phyloP scores from a whole-genome alignment of 2,113 vertebrate species.

The Reinhardtius hippoglossoides region DNA sequence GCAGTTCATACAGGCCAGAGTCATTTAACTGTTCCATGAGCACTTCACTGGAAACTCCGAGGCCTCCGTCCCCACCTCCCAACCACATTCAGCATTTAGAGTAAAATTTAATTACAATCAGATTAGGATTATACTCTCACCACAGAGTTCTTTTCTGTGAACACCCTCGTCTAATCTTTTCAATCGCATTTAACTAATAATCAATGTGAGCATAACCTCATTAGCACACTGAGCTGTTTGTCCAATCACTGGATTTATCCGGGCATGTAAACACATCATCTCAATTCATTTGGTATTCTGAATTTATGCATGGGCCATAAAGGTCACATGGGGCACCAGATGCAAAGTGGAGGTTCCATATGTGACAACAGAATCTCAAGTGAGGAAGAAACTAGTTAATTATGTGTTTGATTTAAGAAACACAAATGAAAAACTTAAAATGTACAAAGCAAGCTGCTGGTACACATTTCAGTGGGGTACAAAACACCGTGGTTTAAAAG shows the following conservation, averaged over 20 bases:
- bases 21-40: neutral
- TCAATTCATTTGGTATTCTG: neutral
- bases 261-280: slow-evolving; percentile 23
- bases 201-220: slow-evolving; percentile 19
- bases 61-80: neutral
- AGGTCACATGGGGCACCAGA: neutral
- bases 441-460: no score
- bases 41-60: neutral
- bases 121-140: slow-evolving; percentile 33
- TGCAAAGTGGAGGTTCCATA: neutral
- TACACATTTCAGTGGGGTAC: no score
- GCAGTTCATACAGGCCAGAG: neutral
- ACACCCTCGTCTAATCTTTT: slow-evolving; percentile 21
- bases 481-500: no score
- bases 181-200: slow-evolving; percentile 43
- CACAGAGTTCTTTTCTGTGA: neutral
- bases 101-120: slow-evolving; percentile 37
- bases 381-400: neutral
- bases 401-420: no score
- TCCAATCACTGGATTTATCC: slow-evolving; percentile 5
- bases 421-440: no score
- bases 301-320: neutral
- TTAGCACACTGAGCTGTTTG: slow-evolving; percentile 27
- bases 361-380: neutral
- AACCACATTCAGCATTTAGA: neutral